These are phyloP conservation scores for Hippasteria phrygiana DNA, from an alignment of 53 echinoderm and acorn worm genomes.

Conservation along the genomic window DNA sequence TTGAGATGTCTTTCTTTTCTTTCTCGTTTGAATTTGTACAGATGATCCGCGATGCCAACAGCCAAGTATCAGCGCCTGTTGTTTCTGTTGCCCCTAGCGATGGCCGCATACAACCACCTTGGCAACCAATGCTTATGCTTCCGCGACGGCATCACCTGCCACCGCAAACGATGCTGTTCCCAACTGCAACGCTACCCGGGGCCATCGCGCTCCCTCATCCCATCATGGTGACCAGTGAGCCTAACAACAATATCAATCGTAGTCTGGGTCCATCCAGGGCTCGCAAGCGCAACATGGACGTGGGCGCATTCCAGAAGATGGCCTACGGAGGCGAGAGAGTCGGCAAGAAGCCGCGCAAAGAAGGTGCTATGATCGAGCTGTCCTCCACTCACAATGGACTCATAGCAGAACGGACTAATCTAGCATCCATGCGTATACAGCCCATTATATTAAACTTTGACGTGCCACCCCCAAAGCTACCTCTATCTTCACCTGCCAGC, in stretches of 20 bases:
- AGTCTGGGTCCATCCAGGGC: neutral
- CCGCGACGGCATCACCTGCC: constrained; percentile 46
- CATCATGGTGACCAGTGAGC: constrained; percentile 32
- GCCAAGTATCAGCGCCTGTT: constrained; percentile 30
- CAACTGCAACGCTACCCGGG: neutral
- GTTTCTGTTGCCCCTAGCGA: constrained; percentile 45
- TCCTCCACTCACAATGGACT: constrained; percentile 52
- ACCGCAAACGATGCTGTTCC: constrained; percentile 50
- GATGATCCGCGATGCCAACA: constrained; percentile 59
- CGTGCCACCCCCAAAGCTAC: constrained; percentile 79
- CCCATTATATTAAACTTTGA: constrained; percentile 97
- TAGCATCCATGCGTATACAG: constrained; percentile 66
- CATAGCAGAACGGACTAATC: constrained; percentile 22
- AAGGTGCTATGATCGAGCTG: constrained; percentile 61
- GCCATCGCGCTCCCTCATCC: constrained; percentile 33
- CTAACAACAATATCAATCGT: constrained; percentile 51
- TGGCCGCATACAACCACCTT: constrained; percentile 24
- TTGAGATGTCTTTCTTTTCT: neutral
- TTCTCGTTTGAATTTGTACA: neutral
- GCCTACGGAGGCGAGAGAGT: neutral
- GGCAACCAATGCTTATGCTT: constrained; percentile 41
- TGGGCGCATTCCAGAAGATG: constrained; percentile 19
- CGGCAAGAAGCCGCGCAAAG: constrained; percentile 53
- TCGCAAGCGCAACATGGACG: constrained; percentile 42
- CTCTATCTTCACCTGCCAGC: constrained; percentile 54